phyloP scores from a whole-genome alignment of 2,888 invertebrate species.

The Teleiodes luculella region DNA sequence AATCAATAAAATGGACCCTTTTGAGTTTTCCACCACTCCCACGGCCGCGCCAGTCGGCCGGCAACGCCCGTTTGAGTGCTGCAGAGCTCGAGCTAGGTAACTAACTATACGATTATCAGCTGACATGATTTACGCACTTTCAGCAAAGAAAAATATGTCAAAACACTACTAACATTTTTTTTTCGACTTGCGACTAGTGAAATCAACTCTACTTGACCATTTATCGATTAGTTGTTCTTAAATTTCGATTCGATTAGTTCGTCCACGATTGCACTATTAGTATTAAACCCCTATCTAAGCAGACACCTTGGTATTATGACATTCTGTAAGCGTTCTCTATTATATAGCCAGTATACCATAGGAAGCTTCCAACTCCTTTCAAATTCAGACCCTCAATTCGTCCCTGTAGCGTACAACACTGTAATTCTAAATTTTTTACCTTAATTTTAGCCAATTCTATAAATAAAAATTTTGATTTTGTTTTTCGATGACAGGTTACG shows the following conservation, averaged over 20 bases:
- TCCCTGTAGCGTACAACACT: constrained; percentile 52
- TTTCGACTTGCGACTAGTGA: constrained; percentile 79
- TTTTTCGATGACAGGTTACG: constrained; percentile 49
- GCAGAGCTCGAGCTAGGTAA: constrained; percentile 46
- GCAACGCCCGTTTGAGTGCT: constrained; percentile 60
- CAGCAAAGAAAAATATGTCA: constrained; percentile 81
- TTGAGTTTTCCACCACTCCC: constrained; percentile 63
- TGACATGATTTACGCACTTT: constrained; percentile 80
- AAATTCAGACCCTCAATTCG: constrained; percentile 34
- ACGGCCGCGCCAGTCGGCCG: constrained; percentile 37
- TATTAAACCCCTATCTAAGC: constrained; percentile 64
- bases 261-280: constrained; percentile 73
- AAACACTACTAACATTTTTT: constrained; percentile 78
- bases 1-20: not conserved
- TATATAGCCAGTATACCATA: constrained; percentile 67
- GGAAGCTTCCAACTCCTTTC: constrained; percentile 46
- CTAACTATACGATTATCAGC: constrained; percentile 69
- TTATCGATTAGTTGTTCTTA: constrained; percentile 67
- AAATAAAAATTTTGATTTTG: constrained; percentile 57
- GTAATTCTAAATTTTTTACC: constrained; percentile 43
- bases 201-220: constrained; percentile 80
- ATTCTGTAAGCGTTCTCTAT: constrained; percentile 45
- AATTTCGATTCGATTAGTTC: constrained; percentile 63
- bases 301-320: constrained; percentile 52
- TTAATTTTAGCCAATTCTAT: constrained; percentile 63